Evolutionary conservation across 2,113 vertebrate species (phyloP).

Genomic region (Nyctereutes procyonoides): DNA sequence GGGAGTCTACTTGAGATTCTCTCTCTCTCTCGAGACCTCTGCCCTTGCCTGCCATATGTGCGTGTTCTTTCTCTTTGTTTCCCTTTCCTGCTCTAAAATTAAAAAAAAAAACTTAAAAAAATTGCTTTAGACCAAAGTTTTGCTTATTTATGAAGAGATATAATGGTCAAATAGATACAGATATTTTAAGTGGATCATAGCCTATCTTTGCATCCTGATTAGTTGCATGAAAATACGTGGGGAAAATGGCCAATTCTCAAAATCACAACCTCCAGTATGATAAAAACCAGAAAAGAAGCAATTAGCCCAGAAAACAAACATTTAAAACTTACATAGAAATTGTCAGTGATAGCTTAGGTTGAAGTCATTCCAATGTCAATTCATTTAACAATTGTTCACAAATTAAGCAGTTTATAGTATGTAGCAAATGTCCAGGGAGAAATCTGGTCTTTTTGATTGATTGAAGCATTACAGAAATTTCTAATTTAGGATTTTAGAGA

Average conservation of each 20-base stretch:
- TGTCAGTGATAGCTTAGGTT: conserved; percentile 49
- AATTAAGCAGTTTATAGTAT: conserved; percentile 29
- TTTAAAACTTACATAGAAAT: conserved; percentile 30
- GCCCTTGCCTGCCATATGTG: background rate
- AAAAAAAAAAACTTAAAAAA: background rate
- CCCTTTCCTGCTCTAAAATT: background rate
- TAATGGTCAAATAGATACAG: background rate
- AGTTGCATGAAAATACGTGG: conserved; percentile 40
- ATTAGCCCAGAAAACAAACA: conserved; percentile 60
- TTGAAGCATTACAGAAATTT: conserved; percentile 40
- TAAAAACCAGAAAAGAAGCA: conserved; percentile 59
- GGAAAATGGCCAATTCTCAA: conserved; percentile 21
- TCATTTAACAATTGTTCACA: conserved; percentile 52
- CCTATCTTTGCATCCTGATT: conserved; percentile 40
- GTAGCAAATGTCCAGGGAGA: background rate
- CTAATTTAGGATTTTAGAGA: conserved; percentile 43
- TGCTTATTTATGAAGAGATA: conserved; percentile 6
- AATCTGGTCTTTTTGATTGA: background rate
- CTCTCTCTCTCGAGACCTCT: background rate
- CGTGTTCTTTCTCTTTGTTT: background rate
- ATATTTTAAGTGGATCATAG: background rate
- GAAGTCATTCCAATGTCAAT: conserved; percentile 50
- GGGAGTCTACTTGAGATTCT: background rate
- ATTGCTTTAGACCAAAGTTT: conserved; percentile 8
- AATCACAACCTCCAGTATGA: conserved; percentile 9